These are phyloP conservation scores for Platycnemis pennipes DNA, from an alignment of 2,888 invertebrate species.

Conservation along the genomic window DNA sequence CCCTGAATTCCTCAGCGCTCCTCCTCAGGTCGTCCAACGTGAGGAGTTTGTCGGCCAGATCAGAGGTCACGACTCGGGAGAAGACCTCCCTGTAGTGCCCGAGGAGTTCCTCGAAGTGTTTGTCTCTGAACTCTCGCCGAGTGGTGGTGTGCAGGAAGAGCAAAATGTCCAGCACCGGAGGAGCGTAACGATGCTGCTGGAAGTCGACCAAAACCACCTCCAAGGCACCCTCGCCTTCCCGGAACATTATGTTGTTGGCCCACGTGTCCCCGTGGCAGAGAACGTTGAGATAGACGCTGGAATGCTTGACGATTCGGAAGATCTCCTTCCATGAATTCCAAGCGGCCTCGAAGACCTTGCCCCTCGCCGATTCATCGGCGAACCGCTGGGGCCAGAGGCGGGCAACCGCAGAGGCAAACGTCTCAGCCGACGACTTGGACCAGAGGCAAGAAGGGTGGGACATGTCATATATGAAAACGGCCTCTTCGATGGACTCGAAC, in stretches of 20 bases:
- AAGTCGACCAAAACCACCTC: slow-evolving; percentile 16
- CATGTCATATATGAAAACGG: background rate
- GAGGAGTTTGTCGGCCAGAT: slow-evolving; percentile 16
- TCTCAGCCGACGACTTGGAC: slow-evolving; percentile 6
- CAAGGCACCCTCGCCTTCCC: background rate
- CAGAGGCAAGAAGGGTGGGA: background rate
- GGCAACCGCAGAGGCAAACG: background rate
- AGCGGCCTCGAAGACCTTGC: background rate
- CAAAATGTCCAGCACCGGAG: background rate
- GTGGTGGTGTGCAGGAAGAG: slow-evolving; percentile 38
- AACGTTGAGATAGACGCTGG: background rate
- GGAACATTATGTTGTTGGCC: slow-evolving; percentile 13
- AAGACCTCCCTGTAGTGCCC: background rate
- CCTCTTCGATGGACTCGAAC: slow-evolving; percentile 22
- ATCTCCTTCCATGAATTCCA: slow-evolving; percentile 37
- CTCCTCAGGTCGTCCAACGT: background rate
- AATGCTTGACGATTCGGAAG: background rate
- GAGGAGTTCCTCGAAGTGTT: background rate
- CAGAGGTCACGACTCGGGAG: background rate
- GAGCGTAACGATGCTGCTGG: slow-evolving; percentile 6
- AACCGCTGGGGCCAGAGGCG: slow-evolving; percentile 21
- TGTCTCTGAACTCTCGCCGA: slow-evolving; percentile 6
- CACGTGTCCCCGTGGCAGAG: slow-evolving; percentile 37
- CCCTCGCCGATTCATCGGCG: background rate
- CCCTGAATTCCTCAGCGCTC: background rate